Conservation (phyloP, 2,113 vertebrate genomes). For the Lampris incognitus region DNA sequence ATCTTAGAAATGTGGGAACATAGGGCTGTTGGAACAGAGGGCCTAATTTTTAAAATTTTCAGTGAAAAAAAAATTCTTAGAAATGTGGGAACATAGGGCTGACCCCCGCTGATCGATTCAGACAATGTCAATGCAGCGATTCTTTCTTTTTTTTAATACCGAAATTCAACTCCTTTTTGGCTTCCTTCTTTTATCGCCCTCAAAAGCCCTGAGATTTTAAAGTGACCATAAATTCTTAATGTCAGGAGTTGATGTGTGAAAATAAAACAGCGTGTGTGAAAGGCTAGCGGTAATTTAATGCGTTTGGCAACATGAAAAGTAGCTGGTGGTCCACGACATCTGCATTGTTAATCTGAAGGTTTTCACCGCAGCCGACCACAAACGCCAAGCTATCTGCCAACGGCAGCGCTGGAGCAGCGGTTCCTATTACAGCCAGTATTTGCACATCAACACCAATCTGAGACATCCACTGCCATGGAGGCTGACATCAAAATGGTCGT, state of each 20-base stretch:
- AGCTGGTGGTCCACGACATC: too few species aligned
- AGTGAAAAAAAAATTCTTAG: too few species aligned
- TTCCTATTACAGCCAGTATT: slow-evolving; percentile 21
- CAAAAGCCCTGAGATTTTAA: slow-evolving; percentile 11
- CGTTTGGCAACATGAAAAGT: neutral
- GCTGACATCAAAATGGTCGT: slow-evolving; percentile 46
- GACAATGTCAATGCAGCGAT: neutral
- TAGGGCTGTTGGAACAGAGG: too few species aligned
- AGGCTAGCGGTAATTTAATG: too few species aligned
- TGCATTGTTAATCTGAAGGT: neutral
- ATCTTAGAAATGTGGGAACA: too few species aligned
- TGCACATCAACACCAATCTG: slow-evolving; percentile 39
- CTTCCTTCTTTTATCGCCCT: slow-evolving; percentile 22
- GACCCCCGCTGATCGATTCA: neutral
- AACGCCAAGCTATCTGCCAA: slow-evolving; percentile 7
- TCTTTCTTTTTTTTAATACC: neutral
- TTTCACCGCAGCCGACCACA: slow-evolving; percentile 10
- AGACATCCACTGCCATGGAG: slow-evolving; percentile 21
- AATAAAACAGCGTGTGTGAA: neutral
- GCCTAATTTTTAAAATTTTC: too few species aligned
- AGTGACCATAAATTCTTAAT: neutral
- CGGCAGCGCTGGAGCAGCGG: slow-evolving; percentile 3
- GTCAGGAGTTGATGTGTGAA: neutral
- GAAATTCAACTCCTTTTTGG: neutral
- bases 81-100: neutral